Base-by-base conservation (phyloP, 2,113 vertebrate species). In the Onychostruthus taczanowskii region DNA sequence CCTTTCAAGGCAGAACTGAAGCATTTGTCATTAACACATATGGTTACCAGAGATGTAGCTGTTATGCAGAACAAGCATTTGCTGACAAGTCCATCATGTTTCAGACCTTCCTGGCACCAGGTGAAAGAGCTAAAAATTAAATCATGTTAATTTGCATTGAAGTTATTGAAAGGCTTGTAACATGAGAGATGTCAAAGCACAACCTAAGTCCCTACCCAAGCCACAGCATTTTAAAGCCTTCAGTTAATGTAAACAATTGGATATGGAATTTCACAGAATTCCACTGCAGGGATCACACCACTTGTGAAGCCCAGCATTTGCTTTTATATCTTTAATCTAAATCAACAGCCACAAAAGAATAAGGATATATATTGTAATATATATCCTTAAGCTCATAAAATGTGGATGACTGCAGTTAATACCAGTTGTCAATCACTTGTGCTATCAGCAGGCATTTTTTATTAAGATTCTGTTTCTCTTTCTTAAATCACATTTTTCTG, bases 111-210 rank as follows among this genome's bases (percentile, higher is more conserved):
- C 47, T 59, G 55, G 43, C 18, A 96, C 44, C 59, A 93, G 53
- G 62, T 83, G 47, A 72, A 94, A 44, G 46, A 90, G 50, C 50
- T 68, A 78, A 95, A 96, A 90, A 76, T 82, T 64, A 90, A 87
- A 80, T 55, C 66, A 97, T 89, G 96, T 97, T 98, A 97, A 98
- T 98, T 94, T 96, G 92, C 92, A 93, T 93, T 96, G 90, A 83
- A 75, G 89, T 95, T 95, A 96, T 94, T 97, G 97, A 98, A 98
- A 97, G 93, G 78, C 23, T 64, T 78, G n/a, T 79, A 91, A 93
- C 15, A 41, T 18, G 41, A 93, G n/a, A 82, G 23, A 44, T 67
- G 47, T 61, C 74, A 94, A 92, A 85, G 24, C 39, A 93, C 23
- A 87, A 28, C 11, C 22, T 64, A 73, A 68, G 30, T 79, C 47